These are phyloP conservation scores for Anguilla rostrata DNA, from an alignment of 2,113 vertebrate species.

Conservation along the genomic window DNA sequence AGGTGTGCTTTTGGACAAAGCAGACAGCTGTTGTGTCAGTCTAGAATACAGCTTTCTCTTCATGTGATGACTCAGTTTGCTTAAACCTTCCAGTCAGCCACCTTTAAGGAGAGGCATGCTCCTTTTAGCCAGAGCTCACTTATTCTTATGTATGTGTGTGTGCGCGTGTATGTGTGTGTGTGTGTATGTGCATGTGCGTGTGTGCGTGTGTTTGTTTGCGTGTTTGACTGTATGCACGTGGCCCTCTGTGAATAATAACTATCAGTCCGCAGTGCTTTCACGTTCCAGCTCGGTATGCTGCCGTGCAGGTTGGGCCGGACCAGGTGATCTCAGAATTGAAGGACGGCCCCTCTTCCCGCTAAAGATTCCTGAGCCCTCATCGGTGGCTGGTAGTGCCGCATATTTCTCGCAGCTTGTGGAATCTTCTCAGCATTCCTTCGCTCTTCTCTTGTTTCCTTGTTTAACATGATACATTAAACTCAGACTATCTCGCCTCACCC, in stretches of 20 bases:
- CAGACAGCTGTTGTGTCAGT: background rate
- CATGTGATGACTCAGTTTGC: background rate
- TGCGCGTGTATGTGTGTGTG: background rate
- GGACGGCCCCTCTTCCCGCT: background rate
- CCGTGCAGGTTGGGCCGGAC: background rate
- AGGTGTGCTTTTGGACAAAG: background rate
- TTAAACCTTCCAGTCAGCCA: background rate
- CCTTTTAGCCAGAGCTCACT: background rate
- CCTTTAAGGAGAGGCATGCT: background rate
- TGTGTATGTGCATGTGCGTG: background rate
- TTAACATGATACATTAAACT: constrained; percentile 11
- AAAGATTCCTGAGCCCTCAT: background rate
- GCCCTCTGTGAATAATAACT: background rate
- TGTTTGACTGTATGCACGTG: background rate
- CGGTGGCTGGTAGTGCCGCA: background rate
- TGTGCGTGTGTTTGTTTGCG: background rate
- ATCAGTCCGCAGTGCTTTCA: background rate
- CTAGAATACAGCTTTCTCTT: background rate
- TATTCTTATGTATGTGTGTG: background rate
- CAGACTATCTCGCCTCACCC: background rate
- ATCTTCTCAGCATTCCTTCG: constrained; percentile 26
- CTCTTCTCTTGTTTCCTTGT: background rate
- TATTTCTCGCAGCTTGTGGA: constrained; percentile 7
- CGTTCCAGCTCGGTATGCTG: background rate
- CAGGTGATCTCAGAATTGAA: background rate